A percentile compares a stretch with the other conserved stretches of the same genome.
Conservation (phyloP, 2,797 vertebrate genomes). For the Scomberomorus guttatus region DNA sequence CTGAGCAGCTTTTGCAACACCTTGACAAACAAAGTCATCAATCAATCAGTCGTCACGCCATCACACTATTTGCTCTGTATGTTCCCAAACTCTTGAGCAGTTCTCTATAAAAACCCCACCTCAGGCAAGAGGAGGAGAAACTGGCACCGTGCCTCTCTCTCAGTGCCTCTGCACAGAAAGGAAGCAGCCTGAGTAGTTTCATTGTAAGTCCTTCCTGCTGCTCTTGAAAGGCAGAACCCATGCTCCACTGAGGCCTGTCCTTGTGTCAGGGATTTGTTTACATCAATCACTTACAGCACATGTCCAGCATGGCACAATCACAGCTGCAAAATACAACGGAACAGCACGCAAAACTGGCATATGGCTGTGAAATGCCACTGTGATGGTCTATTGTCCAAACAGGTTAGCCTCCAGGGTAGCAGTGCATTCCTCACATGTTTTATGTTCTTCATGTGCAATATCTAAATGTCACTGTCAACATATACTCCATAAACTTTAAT, state of each 20-base stretch:
- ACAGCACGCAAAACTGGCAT: slow-evolving; percentile 13
- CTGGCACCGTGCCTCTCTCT: slow-evolving; percentile 62
- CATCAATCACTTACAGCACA: slow-evolving; percentile 17
- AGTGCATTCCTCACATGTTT: slow-evolving; percentile 61
- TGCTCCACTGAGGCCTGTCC: slow-evolving; percentile 41
- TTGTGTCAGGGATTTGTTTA: slow-evolving; percentile 43
- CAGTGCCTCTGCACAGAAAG: slow-evolving; percentile 66
- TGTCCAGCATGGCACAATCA: slow-evolving; percentile 14
- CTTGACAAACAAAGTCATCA: slow-evolving; percentile 66
- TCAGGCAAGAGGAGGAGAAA: slow-evolving; percentile 70
- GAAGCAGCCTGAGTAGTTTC: slow-evolving; percentile 72
- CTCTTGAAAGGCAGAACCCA: slow-evolving; percentile 58
- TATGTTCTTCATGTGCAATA: slow-evolving; percentile 50
- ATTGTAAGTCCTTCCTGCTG: slow-evolving; percentile 76
- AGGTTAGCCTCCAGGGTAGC: slow-evolving; percentile 51
- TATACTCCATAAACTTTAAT: slow-evolving; percentile 35
- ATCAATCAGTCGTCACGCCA: slow-evolving; percentile 74
- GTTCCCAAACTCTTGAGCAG: slow-evolving; percentile 59
- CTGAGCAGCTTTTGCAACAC: slow-evolving; percentile 62
- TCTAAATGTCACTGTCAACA: slow-evolving; percentile 41
- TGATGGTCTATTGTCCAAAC: slow-evolving; percentile 53
- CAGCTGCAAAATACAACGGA: slow-evolving; percentile 11
- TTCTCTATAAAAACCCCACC: slow-evolving; percentile 73
- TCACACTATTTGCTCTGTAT: slow-evolving; percentile 60
- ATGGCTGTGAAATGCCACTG: slow-evolving; percentile 50